Evolutionary conservation across 2,113 vertebrate genomes (phyloP).

Genomic region (Python bivittatus): DNA sequence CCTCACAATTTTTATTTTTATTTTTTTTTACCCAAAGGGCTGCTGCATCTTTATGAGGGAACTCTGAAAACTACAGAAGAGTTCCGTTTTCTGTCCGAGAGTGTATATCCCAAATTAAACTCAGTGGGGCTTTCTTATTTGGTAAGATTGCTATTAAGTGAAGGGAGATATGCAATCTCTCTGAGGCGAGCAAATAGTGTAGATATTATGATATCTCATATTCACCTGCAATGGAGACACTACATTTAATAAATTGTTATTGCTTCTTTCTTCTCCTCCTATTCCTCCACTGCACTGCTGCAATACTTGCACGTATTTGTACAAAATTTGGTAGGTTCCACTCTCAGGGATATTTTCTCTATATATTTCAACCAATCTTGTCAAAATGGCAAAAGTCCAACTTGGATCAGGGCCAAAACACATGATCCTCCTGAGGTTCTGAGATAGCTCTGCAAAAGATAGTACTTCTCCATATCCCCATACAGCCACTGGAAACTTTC

Average conservation of each 20-base stretch:
- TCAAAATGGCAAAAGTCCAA: too few relatives aligned
- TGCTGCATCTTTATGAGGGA: neutral
- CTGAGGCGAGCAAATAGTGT: neutral
- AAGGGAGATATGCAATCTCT: neutral
- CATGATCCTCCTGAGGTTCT: too few relatives aligned
- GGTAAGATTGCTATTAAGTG: neutral
- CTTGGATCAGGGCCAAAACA: too few relatives aligned
- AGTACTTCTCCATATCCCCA: neutral
- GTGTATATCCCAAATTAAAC: neutral
- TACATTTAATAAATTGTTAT: neutral
- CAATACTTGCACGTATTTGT: too few relatives aligned
- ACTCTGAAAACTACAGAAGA: neutral
- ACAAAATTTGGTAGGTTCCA: too few relatives aligned
- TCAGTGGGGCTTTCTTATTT: neutral
- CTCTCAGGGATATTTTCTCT: too few relatives aligned
- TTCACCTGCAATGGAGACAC: neutral
- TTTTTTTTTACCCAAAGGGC: neutral
- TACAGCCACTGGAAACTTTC: neutral
- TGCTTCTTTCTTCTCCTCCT: neutral
- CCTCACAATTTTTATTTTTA: too few relatives aligned
- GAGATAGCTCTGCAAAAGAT: too few relatives aligned
- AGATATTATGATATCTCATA: neutral
- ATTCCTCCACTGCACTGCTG: too few relatives aligned
- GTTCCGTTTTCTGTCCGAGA: neutral
- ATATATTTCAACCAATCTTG: too few relatives aligned